phyloP scores from a whole-genome alignment of 2,888 invertebrate species.

The Coecobrya sp. region DNA sequence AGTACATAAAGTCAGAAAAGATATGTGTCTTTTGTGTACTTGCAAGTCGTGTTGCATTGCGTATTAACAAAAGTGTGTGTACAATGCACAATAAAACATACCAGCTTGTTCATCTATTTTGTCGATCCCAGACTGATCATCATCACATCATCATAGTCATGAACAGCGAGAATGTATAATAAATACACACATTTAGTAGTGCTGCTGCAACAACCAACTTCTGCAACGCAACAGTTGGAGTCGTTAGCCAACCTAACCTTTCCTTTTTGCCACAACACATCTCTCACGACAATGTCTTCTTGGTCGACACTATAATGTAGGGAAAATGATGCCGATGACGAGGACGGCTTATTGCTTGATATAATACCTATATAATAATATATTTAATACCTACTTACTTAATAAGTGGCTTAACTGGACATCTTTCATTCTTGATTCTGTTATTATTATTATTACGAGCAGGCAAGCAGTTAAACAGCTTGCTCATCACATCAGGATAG shows the following conservation, averaged over 20 bases:
- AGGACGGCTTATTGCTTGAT: slow-evolving; percentile 17
- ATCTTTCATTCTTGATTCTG: slow-evolving; percentile 72
- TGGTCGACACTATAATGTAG: neutral
- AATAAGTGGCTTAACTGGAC: slow-evolving; percentile 83
- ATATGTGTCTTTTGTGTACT: neutral
- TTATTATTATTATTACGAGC: slow-evolving; percentile 75
- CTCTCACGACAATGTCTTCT: slow-evolving; percentile 51
- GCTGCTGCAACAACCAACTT: neutral
- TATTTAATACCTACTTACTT: slow-evolving; percentile 63
- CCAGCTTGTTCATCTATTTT: slow-evolving; percentile 70
- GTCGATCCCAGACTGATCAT: slow-evolving; percentile 63
- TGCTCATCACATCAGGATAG: slow-evolving; percentile 54
- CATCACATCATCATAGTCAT: slow-evolving; percentile 48
- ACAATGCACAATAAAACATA: slow-evolving; percentile 59
- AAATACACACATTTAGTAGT: neutral
- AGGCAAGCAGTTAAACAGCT: slow-evolving; percentile 81
- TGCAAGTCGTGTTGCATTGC: slow-evolving; percentile 27
- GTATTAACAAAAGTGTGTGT: too few species aligned
- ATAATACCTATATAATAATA: slow-evolving; percentile 61
- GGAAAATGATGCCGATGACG: neutral
- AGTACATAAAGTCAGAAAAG: neutral
- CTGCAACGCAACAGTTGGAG: slow-evolving; percentile 72
- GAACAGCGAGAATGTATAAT: slow-evolving; percentile 57
- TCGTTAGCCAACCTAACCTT: slow-evolving; percentile 73
- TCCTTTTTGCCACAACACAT: slow-evolving; percentile 45